Percentiles rank a stretch among this genome's conserved stretches.
Conservation (phyloP, 1,140 invertebrate genomes). For the Oncopeltus fasciatus region DNA sequence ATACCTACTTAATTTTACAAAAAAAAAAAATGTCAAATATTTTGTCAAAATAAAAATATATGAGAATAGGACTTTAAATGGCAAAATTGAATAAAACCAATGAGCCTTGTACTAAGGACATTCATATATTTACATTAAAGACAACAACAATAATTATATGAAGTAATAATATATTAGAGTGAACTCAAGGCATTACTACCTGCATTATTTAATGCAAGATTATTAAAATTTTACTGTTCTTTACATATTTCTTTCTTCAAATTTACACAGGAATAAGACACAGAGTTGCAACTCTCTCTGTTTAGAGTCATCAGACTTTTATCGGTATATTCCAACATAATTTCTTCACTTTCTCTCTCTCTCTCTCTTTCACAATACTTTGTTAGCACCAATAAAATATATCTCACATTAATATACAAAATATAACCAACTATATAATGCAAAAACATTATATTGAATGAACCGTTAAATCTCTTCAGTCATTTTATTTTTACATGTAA, state of each 20-base stretch:
- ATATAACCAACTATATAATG: conserved; percentile 13
- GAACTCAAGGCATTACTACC: conserved; percentile 19
- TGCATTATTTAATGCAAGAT: conserved; percentile 6
- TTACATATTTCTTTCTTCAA: conserved; percentile 11
- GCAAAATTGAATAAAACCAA: neutral
- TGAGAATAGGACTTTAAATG: too few species aligned
- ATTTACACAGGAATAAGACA: conserved; percentile 19
- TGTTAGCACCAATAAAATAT: conserved; percentile 19
- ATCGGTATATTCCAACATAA: neutral
- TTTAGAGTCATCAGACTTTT: conserved; percentile 24
- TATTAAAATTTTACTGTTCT: conserved; percentile 3
- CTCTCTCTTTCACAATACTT: conserved; percentile 10
- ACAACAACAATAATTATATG: conserved; percentile 21
- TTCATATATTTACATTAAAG: conserved; percentile 22
- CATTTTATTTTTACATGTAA: neutral
- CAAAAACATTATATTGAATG: conserved; percentile 1
- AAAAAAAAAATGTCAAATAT: too few species aligned
- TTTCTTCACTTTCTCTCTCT: too few species aligned
- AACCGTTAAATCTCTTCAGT: conserved; percentile 1
- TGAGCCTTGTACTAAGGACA: conserved; percentile 14
- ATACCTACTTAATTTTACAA: too few species aligned
- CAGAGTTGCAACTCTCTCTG: conserved; percentile 23
- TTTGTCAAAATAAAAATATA: too few species aligned
- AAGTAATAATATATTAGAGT: conserved; percentile 17
- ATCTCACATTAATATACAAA: conserved; percentile 13